These are phyloP conservation scores for Hafferia zeledoni DNA, from an alignment of 2,797 vertebrate species.

Conservation along the genomic window DNA sequence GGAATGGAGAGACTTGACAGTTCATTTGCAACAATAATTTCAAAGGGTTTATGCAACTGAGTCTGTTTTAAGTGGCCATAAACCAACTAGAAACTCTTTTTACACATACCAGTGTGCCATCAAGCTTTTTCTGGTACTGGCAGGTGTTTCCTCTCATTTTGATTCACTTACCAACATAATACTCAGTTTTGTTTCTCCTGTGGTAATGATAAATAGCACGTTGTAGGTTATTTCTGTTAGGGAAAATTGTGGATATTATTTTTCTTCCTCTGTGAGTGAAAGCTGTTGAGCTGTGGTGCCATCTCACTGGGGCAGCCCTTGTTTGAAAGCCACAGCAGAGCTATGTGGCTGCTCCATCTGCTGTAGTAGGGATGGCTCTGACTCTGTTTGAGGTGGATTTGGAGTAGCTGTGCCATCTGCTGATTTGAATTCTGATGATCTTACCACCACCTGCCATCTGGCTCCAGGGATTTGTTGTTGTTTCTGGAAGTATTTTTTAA, in stretches of 20 bases:
- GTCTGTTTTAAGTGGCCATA: background rate
- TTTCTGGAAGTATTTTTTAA: background rate
- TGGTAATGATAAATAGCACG: background rate
- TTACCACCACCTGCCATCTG: conserved; percentile 61
- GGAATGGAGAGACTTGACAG: background rate
- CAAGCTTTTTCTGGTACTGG: background rate
- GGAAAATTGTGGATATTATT: background rate
- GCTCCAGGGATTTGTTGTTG: background rate
- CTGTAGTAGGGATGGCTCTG: background rate
- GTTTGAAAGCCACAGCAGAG: background rate
- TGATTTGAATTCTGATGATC: conserved; percentile 39
- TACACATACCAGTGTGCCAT: background rate
- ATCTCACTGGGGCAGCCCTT: background rate
- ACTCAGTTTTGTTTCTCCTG: background rate
- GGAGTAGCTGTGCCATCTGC: conserved; percentile 63
- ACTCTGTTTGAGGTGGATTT: conserved; percentile 30
- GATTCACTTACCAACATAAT: background rate
- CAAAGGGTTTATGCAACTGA: background rate
- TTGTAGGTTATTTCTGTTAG: background rate
- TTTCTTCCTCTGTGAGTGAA: background rate
- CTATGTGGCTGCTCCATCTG: conserved; percentile 51
- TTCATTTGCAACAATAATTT: background rate
- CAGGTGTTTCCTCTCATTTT: background rate
- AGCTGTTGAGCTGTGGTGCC: background rate
- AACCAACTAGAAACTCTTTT: background rate